Conservation (phyloP, 2,797 vertebrate genomes). For the Chelon auratus region DNA sequence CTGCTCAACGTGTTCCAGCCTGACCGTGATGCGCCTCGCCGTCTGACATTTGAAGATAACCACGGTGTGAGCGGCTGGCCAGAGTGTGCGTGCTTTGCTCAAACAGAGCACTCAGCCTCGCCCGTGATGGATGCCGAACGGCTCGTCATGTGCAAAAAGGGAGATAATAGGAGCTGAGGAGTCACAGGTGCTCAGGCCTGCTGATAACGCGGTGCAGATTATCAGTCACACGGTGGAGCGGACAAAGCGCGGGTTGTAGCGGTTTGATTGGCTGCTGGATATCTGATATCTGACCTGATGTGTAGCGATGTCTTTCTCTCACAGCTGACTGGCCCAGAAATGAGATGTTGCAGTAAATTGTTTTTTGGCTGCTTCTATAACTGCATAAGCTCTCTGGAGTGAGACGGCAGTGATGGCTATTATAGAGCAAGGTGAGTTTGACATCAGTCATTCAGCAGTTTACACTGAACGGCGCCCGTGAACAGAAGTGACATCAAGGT, state of each 20-base stretch:
- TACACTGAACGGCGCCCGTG: conserved; percentile 14
- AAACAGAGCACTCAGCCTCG: conserved; percentile 50
- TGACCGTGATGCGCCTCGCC: conserved; percentile 59
- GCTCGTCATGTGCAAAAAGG: conserved; percentile 70
- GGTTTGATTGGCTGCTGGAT: conserved; percentile 53
- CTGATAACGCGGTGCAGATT: conserved; percentile 64
- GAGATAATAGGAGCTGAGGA: conserved; percentile 72
- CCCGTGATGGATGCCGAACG: conserved; percentile 64
- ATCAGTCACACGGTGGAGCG: conserved; percentile 52
- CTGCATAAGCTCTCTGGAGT: conserved; percentile 30
- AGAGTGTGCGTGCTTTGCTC: conserved; percentile 18
- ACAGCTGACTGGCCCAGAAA: conserved; percentile 20
- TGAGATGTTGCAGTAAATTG: conserved; percentile 25
- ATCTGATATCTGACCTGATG: conserved; percentile 44
- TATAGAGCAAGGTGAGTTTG: conserved; percentile 26
- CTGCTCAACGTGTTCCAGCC: conserved; percentile 59
- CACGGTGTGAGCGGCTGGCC: conserved; percentile 58
- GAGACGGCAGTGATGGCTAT: conserved; percentile 23
- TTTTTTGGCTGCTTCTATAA: conserved; percentile 26
- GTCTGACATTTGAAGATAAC: conserved; percentile 77
- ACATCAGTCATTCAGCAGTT: conserved; percentile 45
- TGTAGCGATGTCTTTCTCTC: conserved; percentile 28
- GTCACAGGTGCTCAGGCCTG: conserved; percentile 54
- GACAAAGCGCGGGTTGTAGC: conserved; percentile 58
- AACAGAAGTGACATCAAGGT: conserved; percentile 39